phyloP scores from a whole-genome alignment of 2,888 invertebrate species.

The Schizotus pectinicornis region DNA sequence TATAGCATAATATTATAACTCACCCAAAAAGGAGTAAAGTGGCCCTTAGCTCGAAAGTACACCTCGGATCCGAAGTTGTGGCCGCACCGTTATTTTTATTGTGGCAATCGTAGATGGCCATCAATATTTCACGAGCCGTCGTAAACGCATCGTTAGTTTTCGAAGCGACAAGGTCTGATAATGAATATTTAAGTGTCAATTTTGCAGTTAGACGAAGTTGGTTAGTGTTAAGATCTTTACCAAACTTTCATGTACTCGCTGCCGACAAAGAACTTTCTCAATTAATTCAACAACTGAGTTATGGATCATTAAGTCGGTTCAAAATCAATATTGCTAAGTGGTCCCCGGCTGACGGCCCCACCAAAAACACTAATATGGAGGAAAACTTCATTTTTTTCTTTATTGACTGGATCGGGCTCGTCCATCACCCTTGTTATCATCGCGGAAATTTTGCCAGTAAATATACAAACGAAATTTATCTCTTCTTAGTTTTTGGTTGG shows the following conservation, averaged over 20 bases:
- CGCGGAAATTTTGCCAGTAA: no score
- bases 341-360: background rate
- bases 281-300: constrained; percentile 20
- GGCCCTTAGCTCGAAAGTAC: no score
- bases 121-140: background rate
- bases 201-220: constrained; percentile 12
- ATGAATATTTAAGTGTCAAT: constrained; percentile 23
- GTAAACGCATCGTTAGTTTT: background rate
- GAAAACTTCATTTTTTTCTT: background rate
- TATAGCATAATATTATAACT: no score
- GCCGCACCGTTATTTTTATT: no score
- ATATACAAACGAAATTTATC: no score
- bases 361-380: background rate
- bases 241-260: constrained; percentile 11
- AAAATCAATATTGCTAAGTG: constrained; percentile 14
- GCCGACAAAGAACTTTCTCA: constrained; percentile 20
- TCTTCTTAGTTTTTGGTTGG: no score
- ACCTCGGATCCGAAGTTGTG: no score
- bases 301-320: constrained; percentile 15
- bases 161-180: constrained; percentile 9
- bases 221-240: constrained; percentile 18
- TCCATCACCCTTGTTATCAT: background rate
- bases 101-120: no score
- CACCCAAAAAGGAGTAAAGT: no score
- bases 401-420: background rate